These are phyloP conservation scores for Eumerus sabulonum DNA, from an alignment of 2,888 invertebrate species.

Conservation along the genomic window DNA sequence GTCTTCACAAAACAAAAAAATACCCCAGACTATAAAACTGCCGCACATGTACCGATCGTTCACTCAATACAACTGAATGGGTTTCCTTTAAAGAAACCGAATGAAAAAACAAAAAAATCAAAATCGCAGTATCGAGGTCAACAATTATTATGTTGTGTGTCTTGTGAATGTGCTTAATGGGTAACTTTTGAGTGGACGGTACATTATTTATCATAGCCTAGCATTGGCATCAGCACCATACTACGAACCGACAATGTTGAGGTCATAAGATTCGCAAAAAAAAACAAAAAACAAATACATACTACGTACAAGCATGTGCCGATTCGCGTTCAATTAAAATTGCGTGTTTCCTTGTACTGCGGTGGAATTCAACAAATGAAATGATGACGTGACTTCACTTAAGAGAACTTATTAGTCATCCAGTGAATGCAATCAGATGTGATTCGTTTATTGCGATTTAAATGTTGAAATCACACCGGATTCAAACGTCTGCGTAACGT, in stretches of 20 bases:
- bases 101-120: slow-evolving; percentile 19
- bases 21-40: too few relatives aligned
- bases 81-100: too few relatives aligned
- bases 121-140: slow-evolving; percentile 65
- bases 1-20: too few relatives aligned
- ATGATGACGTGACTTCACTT: slow-evolving; percentile 5
- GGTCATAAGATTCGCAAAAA: background rate
- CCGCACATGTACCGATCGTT: too few relatives aligned
- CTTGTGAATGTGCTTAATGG: slow-evolving; percentile 28
- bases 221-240: slow-evolving; percentile 7
- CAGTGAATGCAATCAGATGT: slow-evolving; percentile 12
- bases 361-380: too few relatives aligned
- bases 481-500: slow-evolving; percentile 22
- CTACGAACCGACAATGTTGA: slow-evolving; percentile 2
- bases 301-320: background rate
- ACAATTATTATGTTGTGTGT: slow-evolving; percentile 58
- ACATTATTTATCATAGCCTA: slow-evolving; percentile 28
- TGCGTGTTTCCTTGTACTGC: too few relatives aligned
- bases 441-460: slow-evolving; percentile 13
- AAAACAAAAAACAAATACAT: background rate
- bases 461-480: slow-evolving; percentile 19
- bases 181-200: slow-evolving; percentile 44
- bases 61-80: too few relatives aligned
- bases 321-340: slow-evolving; percentile 30
- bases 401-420: slow-evolving; percentile 11